Evolutionary conservation across 2,888 invertebrate genomes (phyloP), one percentile per base, ranked within the genome.

Genomic region (Cactoblastis cactorum): DNA sequence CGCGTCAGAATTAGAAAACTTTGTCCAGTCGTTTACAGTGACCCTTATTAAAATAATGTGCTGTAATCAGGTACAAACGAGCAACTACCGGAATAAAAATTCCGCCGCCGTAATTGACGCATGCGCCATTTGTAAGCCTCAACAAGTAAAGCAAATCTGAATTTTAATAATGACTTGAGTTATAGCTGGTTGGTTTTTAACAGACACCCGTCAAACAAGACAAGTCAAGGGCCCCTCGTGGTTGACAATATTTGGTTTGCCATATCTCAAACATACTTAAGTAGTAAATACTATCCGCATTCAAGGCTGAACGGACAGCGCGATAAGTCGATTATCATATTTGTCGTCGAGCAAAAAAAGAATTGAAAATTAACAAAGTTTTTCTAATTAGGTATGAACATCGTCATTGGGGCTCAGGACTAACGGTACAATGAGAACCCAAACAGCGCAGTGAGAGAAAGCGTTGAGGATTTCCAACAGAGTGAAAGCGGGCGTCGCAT

Each of bases 401-500:
- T n/a, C 32, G 33, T 33, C 41, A 43, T 49, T 49, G 41, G 15
- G 22, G 28, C 33, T 61, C 61, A 77, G 76, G 74, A 76, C 73
- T 87, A 88, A 84, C 88, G 84, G 88, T 85, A 83, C 58, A 69
- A 55, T 60, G 60, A 64, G 68, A 75, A 70, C 69, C 75, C 74
- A 77, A 77, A 73, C 76, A 78, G 60, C 71, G 68, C 55, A 62
- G 61, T 67, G 65, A 74, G 88, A 83, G 88, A 88, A 88, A 89
- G 89, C 87, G 84, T 72, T 59, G 77, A 80, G 77, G 76, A 80
- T 81, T 74, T 73, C 74, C 74, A 79, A 62, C 70, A 63, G 68
- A 80, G 86, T 85, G 88, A 88, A 88, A 88, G 84, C 82, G 68
- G 55, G 74, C 82, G 73, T 66, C 78, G 81, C 67, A 69, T 59